Evolutionary conservation across 2,797 vertebrate species (phyloP).

Genomic region (Cirrhinus mrigala): DNA sequence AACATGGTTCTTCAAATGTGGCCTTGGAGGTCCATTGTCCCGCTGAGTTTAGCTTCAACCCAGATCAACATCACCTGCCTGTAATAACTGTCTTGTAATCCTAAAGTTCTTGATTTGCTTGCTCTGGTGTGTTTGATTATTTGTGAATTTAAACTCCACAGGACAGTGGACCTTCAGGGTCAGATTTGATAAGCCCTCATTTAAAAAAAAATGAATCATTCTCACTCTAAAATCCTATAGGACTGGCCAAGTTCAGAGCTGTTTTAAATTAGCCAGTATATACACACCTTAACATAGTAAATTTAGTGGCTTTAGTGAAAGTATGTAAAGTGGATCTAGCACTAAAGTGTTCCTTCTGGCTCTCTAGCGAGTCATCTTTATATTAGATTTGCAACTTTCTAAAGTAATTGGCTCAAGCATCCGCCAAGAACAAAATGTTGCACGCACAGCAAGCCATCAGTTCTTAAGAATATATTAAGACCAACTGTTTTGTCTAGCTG

Average conservation of each 20-base stretch:
- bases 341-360: background rate
- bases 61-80: background rate
- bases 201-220: background rate
- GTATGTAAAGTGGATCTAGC: background rate
- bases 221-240: background rate
- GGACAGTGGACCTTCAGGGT: background rate
- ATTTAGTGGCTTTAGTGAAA: background rate
- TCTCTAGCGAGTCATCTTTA: background rate
- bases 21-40: background rate
- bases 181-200: background rate
- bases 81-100: background rate
- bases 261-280: background rate
- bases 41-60: background rate
- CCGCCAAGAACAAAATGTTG: background rate
- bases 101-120: conserved; percentile 1
- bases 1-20: conserved; percentile 4
- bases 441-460: background rate
- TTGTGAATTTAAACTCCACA: background rate
- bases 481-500: conserved; percentile 16
- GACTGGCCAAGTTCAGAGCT: background rate
- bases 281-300: background rate
- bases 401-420: conserved; percentile 1
- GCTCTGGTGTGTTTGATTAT: background rate
- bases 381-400: background rate
- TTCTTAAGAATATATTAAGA: background rate